Evolutionary conservation across 2,888 invertebrate species (phyloP), one percentile per base, ranked within the genome.

Genomic region (Drosophila mercatorum): DNA sequence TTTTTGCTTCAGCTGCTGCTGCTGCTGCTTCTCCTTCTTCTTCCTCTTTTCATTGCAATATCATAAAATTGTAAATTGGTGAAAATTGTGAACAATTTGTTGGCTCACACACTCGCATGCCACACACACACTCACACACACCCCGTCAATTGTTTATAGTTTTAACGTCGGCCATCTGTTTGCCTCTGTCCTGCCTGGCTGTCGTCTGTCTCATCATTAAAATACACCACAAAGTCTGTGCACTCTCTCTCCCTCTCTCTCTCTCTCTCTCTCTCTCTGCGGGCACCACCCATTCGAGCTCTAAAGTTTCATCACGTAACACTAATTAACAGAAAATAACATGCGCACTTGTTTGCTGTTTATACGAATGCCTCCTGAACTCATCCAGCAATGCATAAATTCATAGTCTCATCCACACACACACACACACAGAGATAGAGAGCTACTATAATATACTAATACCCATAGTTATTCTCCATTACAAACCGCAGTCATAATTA

Each of bases 291-390:
- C 88, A 80, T 78, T 62, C 17, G n/a, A 56, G 51, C 68, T 57
- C 76, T 78, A 75, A 73, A 69, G 76, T 76, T 86, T 88, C 84
- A 84, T 84, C 84, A 88, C 89, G 87, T 86, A 86, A 80, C 76
- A 85, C 89, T 85, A 88, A 85, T 85, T 85, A 85, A 85, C 84
- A 75, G 83, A 83, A 87, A 85, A 83, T 88, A 81, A 86, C 78
- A 86, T 81, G 88, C 68, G 76, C 86, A 85, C 88, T 85, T 88
- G 88, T 85, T 84, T 79, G 73, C 76, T 68, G 72, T 51, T 61
- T 34, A 52, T 53, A 49, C 55, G 65, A 40, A 28, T 55, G 59
- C 56, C 73, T 61, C 52, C 62, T 67, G 61, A 83, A 77, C 79
- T 69, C 72, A 66, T 60, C 69, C 46, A 57, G 31, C 71, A n/a